Conservation (phyloP, 35 echinoderm and acorn worm species). For the Anneissia japonica region DNA sequence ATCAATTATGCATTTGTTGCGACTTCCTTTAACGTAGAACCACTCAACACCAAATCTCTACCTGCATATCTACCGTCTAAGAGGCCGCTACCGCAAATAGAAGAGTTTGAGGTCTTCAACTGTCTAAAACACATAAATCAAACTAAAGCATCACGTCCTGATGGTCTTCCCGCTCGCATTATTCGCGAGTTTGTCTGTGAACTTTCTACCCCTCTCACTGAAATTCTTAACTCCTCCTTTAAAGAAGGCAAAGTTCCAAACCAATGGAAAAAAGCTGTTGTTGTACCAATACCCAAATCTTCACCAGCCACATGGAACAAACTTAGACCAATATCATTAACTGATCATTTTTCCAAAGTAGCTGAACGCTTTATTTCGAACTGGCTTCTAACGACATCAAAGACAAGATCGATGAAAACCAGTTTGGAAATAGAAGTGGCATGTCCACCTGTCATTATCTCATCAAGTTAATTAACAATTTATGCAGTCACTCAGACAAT, state of each 20-base stretch:
- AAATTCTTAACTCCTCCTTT: conserved; percentile 41
- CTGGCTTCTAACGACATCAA: conserved; percentile 41
- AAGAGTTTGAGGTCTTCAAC: not conserved
- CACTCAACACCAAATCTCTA: no score
- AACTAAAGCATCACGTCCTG: conserved; percentile 42
- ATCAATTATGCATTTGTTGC: no score
- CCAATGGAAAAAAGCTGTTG: conserved; percentile 57
- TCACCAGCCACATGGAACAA: conserved; percentile 24
- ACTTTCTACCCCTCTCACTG: conserved; percentile 14
- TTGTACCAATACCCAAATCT: conserved; percentile 44
- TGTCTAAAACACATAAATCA: conserved; percentile 25
- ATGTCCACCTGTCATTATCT: conserved; percentile 36
- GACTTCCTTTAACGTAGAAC: no score
- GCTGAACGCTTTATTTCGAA: conserved; percentile 43
- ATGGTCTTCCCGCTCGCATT: conserved; percentile 27
- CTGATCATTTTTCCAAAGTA: conserved; percentile 32
- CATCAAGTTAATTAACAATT: conserved; percentile 18
- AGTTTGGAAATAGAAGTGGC: conserved; percentile 45
- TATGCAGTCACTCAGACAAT: conserved; percentile 27
- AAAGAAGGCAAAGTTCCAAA: conserved; percentile 22
- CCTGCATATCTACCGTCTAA: no score
- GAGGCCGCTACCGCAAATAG: not conserved
- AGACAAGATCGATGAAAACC: conserved; percentile 9
- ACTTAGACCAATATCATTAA: conserved; percentile 52
- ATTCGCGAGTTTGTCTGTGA: conserved; percentile 49